A percentile compares a stretch with the other conserved stretches of the same genome.
These are phyloP conservation scores for Sphaerodactylus townsendi DNA, from an alignment of 2,113 vertebrate species.

Conservation along the genomic window DNA sequence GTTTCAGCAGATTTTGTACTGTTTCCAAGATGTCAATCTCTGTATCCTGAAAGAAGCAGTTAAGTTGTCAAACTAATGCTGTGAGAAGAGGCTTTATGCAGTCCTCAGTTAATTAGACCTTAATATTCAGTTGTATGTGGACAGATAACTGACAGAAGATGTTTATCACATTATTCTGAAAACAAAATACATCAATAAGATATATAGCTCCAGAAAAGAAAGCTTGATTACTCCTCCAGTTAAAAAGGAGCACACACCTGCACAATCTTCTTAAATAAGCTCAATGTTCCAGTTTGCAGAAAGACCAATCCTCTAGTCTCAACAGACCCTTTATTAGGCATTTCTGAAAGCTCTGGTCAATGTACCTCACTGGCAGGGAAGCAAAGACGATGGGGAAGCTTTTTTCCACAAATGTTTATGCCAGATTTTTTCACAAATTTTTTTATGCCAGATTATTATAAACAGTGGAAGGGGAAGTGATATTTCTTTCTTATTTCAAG, in stretches of 20 bases:
- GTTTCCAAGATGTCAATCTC: conserved; percentile 92
- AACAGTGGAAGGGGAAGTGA: not conserved
- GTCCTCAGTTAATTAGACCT: not conserved
- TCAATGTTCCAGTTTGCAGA: not conserved
- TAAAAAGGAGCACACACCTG: not conserved
- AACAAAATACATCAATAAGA: not conserved
- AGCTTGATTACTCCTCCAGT: not conserved
- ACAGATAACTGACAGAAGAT: accelerated
- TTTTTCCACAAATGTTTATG: not conserved
- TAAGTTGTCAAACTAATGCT: conserved; percentile 11
- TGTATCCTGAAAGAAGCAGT: conserved; percentile 79
- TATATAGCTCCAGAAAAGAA: not conserved
- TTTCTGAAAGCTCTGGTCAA: not conserved
- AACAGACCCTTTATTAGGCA: no score
- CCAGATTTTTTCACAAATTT: no score
- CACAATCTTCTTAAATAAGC: not conserved
- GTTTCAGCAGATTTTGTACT: conserved; percentile 88
- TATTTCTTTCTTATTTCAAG: not conserved
- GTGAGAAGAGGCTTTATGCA: conserved; percentile 8
- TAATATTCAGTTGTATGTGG: not conserved
- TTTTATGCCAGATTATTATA: not conserved
- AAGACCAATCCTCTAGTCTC: not conserved
- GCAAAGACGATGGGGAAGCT: not conserved
- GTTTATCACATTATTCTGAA: not conserved
- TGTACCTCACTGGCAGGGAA: not conserved